Evolutionary conservation across 2,113 vertebrate species (phyloP), one percentile per base, ranked within the genome.

Genomic region (Marmota flaviventris): DNA sequence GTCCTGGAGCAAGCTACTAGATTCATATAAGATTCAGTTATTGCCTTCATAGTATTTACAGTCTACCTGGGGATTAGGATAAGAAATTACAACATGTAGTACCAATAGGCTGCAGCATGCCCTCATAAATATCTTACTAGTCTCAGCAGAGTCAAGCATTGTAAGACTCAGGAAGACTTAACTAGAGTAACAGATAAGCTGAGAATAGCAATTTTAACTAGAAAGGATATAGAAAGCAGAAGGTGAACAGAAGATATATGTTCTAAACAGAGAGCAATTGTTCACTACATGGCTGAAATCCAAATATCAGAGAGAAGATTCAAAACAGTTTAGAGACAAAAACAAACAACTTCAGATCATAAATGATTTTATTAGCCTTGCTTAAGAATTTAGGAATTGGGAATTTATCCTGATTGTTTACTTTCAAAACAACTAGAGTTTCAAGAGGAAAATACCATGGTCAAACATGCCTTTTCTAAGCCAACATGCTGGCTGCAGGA

Each of bases 301-400:
- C 10, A 37, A 37, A 58, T 65, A 70, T 75, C 34, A n/a, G 11
- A 73, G 1, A 22, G 42, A 37, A 91, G 9, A 78, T 18, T 27
- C 53, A n/a, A 72, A 82, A 73, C 27, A 86, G 51, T 48, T 77
- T 45, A 63, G n/a, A 87, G n/a, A 86, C 25, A 92, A 89, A 77
- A 91, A 29, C 25, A 93, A 32, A 70, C 37, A 6, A 78, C 18
- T 67, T 65, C 51, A 70, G 25, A 92, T 85, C 42, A 89, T n/a
- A 93, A 83, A 91, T 29, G 13, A 48, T 67, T 89, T 94, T 45
- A 56, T 53, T 82, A 78, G 48, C 24, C 85, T 92, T 16, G 39
- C 67, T 61, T 63, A 89, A 77, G 69, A 89, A 93, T 56, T 94
- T 56, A 77, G 48, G 42, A 88, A 18, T 77, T 61, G 83, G 61